These are phyloP conservation scores for Trachymyrmex cornetzi DNA, from an alignment of 1,140 invertebrate species.

Conservation along the genomic window DNA sequence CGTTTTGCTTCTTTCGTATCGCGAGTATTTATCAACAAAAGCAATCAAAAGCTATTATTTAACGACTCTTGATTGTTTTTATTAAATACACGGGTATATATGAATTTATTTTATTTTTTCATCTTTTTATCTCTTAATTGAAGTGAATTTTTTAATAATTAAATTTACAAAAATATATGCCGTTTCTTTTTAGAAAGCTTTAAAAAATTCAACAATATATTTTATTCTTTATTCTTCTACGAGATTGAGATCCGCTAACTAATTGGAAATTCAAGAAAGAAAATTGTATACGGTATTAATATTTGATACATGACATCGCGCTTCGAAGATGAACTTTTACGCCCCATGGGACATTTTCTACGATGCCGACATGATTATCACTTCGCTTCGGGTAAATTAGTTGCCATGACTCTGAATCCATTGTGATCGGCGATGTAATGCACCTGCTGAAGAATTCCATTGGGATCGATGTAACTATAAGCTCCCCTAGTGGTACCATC, in stretches of 20 bases:
- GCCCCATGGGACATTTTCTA: constrained; percentile 6
- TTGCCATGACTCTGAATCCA: constrained; percentile 90
- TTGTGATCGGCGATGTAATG: constrained; percentile 90
- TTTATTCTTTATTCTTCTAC: background rate
- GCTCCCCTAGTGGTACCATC: constrained; percentile 90
- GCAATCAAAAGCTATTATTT: background rate
- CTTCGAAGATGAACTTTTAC: background rate
- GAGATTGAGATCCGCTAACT: background rate
- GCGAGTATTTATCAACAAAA: constrained; percentile 2
- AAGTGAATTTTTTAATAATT: background rate
- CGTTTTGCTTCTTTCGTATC: background rate
- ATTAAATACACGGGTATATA: constrained; percentile 11
- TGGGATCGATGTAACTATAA: constrained; percentile 91
- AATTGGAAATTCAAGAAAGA: background rate
- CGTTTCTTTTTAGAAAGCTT: background rate
- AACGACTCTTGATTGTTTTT: no score
- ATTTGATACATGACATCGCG: constrained; percentile 7
- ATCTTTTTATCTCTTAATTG: background rate
- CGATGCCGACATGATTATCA: constrained; percentile 20
- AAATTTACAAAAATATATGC: constrained; percentile 16
- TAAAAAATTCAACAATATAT: background rate
- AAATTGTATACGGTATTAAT: constrained; percentile 9
- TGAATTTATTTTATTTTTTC: background rate
- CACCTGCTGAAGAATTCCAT: constrained; percentile 90
- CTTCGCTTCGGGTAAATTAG: constrained; percentile 88